Evolutionary conservation across 1,140 invertebrate genomes (phyloP).

Genomic region (Papilio helenus): DNA sequence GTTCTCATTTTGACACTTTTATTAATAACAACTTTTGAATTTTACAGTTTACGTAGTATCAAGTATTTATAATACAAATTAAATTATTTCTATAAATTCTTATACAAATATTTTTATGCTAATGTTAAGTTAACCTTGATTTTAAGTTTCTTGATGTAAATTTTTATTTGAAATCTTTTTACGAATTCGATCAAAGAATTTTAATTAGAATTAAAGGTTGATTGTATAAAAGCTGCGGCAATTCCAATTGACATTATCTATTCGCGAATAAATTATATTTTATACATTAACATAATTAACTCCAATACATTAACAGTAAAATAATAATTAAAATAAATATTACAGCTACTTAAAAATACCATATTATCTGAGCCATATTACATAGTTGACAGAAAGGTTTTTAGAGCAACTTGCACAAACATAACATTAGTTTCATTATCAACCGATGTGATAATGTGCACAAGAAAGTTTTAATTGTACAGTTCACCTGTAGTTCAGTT

Average conservation of each 20-base stretch:
- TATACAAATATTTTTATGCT: not conserved
- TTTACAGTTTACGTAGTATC: not conserved
- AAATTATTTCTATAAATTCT: not conserved
- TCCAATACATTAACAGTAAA: not conserved
- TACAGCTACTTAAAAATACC: not conserved
- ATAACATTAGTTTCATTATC: too few relatives aligned
- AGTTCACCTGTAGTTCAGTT: too few relatives aligned
- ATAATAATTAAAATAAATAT: not conserved
- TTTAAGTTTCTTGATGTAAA: not conserved
- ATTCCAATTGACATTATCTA: constrained; percentile 10
- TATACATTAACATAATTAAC: constrained; percentile 1
- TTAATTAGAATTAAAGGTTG: constrained; percentile 19
- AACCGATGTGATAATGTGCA: too few relatives aligned
- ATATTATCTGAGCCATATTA: too few relatives aligned
- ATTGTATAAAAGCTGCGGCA: not conserved
- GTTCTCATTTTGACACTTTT: not conserved
- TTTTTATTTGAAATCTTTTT: not conserved
- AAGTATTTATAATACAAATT: not conserved
- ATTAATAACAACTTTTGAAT: not conserved
- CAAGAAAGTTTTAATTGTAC: too few relatives aligned
- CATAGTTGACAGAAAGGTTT: too few relatives aligned
- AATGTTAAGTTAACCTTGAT: constrained; percentile 5
- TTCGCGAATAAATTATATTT: not conserved
- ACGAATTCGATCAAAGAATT: constrained; percentile 5
- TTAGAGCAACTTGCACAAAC: too few relatives aligned